These are phyloP conservation scores for Agrochola macilenta DNA, from an alignment of 2,888 invertebrate species.

Conservation along the genomic window DNA sequence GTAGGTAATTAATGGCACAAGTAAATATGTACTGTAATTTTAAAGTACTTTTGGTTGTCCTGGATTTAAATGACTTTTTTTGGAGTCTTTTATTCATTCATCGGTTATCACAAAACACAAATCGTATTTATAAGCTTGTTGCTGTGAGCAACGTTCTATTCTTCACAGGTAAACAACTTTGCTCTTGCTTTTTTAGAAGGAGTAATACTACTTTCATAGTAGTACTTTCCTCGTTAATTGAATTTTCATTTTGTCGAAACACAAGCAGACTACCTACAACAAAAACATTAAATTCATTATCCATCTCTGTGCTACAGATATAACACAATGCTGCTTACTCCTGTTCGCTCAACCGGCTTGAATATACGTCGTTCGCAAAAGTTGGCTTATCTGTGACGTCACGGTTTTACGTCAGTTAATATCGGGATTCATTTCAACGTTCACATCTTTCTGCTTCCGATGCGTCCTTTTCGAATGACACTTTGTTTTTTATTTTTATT, in stretches of 20 bases:
- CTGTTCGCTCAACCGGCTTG: slow-evolving; percentile 37
- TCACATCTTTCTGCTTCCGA: slow-evolving; percentile 64
- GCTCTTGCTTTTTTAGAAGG: slow-evolving; percentile 37
- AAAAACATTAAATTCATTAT: slow-evolving; percentile 37
- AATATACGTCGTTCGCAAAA: slow-evolving; percentile 65
- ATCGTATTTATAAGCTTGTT: background rate
- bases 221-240: background rate
- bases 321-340: slow-evolving; percentile 62
- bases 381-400: slow-evolving; percentile 72
- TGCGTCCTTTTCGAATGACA: slow-evolving; percentile 60
- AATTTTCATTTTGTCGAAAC: background rate
- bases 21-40: too few species aligned
- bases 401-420: slow-evolving; percentile 62
- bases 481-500: slow-evolving; percentile 33
- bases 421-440: slow-evolving; percentile 62
- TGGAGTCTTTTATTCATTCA: background rate
- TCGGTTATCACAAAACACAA: too few species aligned
- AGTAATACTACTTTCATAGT: background rate
- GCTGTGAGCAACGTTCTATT: slow-evolving; percentile 3
- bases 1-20: too few species aligned
- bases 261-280: background rate
- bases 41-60: background rate
- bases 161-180: slow-evolving; percentile 8
- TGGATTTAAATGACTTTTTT: background rate
- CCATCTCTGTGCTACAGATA: slow-evolving; percentile 20